phyloP scores from a whole-genome alignment of 2,113 vertebrate genomes.

The cat (Felis catus) region DNA sequence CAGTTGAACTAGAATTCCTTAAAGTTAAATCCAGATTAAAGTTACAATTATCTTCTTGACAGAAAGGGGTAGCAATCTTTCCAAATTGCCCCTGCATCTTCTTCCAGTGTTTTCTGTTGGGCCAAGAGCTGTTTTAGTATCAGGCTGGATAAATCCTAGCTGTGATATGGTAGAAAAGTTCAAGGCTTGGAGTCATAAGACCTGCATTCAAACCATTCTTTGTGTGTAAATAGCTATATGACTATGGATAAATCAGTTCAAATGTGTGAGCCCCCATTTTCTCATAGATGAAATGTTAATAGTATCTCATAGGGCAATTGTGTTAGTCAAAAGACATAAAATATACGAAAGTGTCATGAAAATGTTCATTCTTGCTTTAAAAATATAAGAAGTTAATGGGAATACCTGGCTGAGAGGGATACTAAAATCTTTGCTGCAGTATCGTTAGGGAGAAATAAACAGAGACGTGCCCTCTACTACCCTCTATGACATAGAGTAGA shows the following conservation, averaged over 20 bases:
- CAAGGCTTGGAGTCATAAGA: neutral
- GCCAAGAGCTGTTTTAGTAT: neutral
- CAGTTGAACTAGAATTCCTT: constrained; percentile 42
- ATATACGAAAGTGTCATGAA: neutral
- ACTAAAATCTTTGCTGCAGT: neutral
- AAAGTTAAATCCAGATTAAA: constrained; percentile 64
- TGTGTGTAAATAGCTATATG: neutral
- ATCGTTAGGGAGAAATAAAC: neutral
- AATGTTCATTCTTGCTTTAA: neutral
- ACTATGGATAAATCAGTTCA: neutral
- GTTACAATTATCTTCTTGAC: constrained; percentile 9
- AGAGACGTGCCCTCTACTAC: neutral
- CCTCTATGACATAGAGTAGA: neutral
- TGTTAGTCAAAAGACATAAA: neutral
- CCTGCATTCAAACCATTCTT: neutral
- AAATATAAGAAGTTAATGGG: neutral
- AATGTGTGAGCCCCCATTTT: neutral
- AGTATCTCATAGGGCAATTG: neutral
- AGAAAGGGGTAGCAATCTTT: neutral
- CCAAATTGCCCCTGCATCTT: neutral
- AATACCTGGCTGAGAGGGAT: neutral
- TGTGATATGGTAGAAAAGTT: neutral
- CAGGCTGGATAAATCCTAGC: neutral
- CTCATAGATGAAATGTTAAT: neutral
- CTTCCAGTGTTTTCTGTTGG: neutral